Base-by-base conservation (phyloP, 2,888 invertebrate genomes). In the Apodemia duryi region DNA sequence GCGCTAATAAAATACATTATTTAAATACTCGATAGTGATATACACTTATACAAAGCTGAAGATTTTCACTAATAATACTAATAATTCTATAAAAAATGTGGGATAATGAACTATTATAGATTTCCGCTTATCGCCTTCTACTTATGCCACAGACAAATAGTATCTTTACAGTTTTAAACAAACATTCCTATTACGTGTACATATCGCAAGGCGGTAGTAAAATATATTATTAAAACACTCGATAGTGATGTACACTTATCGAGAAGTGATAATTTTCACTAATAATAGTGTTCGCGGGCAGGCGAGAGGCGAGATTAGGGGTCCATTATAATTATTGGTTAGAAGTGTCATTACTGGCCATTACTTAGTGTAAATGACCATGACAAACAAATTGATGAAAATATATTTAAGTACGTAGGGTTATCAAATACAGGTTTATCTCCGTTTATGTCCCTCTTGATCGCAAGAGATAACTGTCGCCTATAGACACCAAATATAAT, bases 101-200 rank as follows among this genome's bases (percentile, higher is more conserved):
- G 9, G 7, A 38, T 38, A 38, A 35, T 35, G 6, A 35, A 6
- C 2, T 4, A 35, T 5, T 5, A 43, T 43, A 11, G 11, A 4
- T 43, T 46, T 0, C 46, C 28, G 52, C 61, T 7, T 0, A 21
- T 32, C 61, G 54, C 65, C 73, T 65, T 21, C 71, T 13, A 68
- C 70, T 79, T 76, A 32, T 1, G 66, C 81, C 78, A 76, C 46
- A 63, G 60, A 29, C 54, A 61, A 66, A 68, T 75, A 73, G 75
- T 75, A 77, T 75, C 70, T 73, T 84, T 84, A 85, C 83, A 86
- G 83, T 84, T 83, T 88, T 85, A 89, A 88, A 90, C 88, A 90
- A 90, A 89, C 89, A 89, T 83, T 78, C 76, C 74, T 79, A 83
- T 84, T 84, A 84, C 71, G 64, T 63, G 62, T 66, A 61, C 68